A percentile compares a stretch with the other conserved stretches of the same genome.
These are phyloP conservation scores for Catharus ustulatus DNA, from an alignment of 2,797 vertebrate species.

Conservation along the genomic window DNA sequence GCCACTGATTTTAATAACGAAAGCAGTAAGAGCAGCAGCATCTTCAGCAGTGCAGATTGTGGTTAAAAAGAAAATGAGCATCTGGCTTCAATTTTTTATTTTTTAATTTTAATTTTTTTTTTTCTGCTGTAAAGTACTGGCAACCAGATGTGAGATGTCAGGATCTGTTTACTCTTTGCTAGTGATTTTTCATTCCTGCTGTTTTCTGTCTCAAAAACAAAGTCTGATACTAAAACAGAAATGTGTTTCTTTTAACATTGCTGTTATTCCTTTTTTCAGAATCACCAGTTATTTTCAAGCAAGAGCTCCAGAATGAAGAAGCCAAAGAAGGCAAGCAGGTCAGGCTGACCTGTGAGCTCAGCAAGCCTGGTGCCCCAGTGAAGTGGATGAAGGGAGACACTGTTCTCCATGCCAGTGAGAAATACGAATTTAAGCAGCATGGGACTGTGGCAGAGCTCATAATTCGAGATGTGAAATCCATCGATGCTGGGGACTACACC, in stretches of 20 bases:
- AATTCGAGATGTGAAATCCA: slow-evolving; percentile 13
- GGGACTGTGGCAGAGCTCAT: slow-evolving; percentile 66
- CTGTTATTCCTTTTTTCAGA: slow-evolving; percentile 23
- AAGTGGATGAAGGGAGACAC: slow-evolving; percentile 70
- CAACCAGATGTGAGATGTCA: neutral
- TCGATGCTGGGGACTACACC: slow-evolving; percentile 67
- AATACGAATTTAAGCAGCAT: slow-evolving; percentile 63
- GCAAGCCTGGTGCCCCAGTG: slow-evolving; percentile 55
- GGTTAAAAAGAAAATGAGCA: neutral
- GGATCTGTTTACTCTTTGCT: neutral
- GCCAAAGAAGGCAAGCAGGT: slow-evolving; percentile 67
- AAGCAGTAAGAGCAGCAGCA: neutral
- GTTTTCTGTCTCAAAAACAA: neutral
- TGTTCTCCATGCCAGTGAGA: slow-evolving; percentile 51
- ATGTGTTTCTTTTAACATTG: neutral
- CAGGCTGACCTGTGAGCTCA: slow-evolving; percentile 73
- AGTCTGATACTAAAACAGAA: neutral
- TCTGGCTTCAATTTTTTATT: neutral
- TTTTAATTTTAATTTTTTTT: neutral
- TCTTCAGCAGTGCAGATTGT: neutral
- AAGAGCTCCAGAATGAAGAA: slow-evolving; percentile 67
- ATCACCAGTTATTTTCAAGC: slow-evolving; percentile 58
- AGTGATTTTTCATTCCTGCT: neutral
- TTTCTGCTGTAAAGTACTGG: neutral
- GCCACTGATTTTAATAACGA: neutral